phyloP scores from a whole-genome alignment of 2,113 vertebrate genomes.

The Chascanopsetta lugubris region DNA sequence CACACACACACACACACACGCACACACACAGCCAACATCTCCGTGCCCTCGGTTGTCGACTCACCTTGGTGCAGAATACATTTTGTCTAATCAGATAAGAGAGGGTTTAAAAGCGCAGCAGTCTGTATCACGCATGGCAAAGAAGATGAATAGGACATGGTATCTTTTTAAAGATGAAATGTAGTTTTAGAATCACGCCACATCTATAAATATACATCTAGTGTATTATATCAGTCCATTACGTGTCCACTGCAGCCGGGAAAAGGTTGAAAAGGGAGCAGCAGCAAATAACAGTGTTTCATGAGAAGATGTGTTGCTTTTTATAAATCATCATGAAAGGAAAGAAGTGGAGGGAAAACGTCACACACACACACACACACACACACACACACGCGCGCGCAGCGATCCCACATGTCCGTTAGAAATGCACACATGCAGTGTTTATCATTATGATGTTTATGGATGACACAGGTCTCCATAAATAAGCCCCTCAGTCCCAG shows the following conservation, averaged over 20 bases:
- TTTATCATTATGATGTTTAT: neutral
- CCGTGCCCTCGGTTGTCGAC: neutral
- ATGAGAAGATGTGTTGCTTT: neutral
- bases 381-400: no score
- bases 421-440: neutral
- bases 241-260: no score
- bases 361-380: no score
- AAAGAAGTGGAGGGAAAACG: no score
- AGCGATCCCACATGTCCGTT: no score
- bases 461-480: neutral
- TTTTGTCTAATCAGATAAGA: slow-evolving; percentile 31
- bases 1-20: slow-evolving; percentile 16
- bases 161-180: neutral
- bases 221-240: no score
- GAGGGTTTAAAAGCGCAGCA: neutral
- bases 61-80: slow-evolving; percentile 37
- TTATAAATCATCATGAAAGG: neutral
- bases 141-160: neutral
- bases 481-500: neutral
- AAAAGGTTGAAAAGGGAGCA: neutral
- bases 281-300: neutral
- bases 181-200: neutral
- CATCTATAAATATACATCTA: neutral
- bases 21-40: neutral
- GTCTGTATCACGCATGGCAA: neutral